Base-by-base conservation (phyloP, 2,113 vertebrate species). In the Vidua macroura region DNA sequence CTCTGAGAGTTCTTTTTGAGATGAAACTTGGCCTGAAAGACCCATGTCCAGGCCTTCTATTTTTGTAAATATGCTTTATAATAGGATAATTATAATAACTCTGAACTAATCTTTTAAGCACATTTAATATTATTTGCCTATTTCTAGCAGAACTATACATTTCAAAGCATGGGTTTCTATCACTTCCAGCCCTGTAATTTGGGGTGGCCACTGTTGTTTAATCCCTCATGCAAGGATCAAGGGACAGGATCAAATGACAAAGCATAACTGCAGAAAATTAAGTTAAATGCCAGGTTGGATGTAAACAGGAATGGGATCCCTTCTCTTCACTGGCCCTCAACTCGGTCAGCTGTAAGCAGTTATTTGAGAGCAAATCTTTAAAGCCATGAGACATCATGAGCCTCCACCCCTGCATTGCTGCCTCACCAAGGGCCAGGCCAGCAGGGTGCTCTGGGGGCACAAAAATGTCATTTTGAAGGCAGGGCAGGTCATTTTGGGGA, bases 11-110 rank as follows among this genome's bases (percentile, higher is more conserved):
- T 92, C 84, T 79, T 92, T 95, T 37, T 68, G 78, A 93, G 77
- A 66, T 81, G 49, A 95, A 92, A 78, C 63, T 86, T 94, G 86
- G 63, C 83, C 83, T 52, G 60, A 73, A 83, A 89, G 78, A 90
- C 39, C 69, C 48, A 68, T 14, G 15, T n/a, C 51, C 68, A 67
- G 53, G n/a, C 46, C 25, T 70, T n/a, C 44, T 86, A 78, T 52
- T 94, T 96, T 90, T 84, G 39, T 46, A 88, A 89, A 86, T 67
- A 67, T 22, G 10, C 6, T 82, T 85, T 89, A 39, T 58, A 93
- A 92, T 66, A 77, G 11, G 51, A 69, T 69, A 93, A 91, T 93
- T 79, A 67, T 55, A 76, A 52, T 44, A 17, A 9, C 11, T 64
- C 31, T 64, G 24, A 90, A 64, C n/a, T 67, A 70, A 15, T 60